phyloP scores from a whole-genome alignment of 2,888 invertebrate genomes.

The Aricia artaxerxes region DNA sequence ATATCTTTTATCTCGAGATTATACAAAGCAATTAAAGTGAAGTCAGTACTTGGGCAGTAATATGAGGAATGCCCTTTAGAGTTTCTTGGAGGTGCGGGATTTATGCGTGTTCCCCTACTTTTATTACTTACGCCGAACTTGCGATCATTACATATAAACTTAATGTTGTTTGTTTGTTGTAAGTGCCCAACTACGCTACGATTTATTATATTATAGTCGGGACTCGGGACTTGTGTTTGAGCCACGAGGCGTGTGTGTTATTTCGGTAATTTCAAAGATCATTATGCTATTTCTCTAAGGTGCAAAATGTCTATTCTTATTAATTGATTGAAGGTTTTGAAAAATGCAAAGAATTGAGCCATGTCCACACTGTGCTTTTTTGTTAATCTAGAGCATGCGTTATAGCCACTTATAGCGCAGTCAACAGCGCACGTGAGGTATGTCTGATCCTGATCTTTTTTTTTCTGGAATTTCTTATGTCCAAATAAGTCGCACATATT shows the following conservation, averaged over 20 bases:
- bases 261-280: not conserved
- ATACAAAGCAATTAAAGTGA: not conserved
- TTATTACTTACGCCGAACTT: constrained; percentile 46
- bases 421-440: no score
- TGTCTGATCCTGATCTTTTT: no score
- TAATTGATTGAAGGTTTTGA: no score
- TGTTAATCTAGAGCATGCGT: no score
- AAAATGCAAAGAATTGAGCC: no score
- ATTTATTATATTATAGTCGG: constrained; percentile 40
- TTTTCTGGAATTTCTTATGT: no score
- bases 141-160: constrained; percentile 46
- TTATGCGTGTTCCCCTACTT: constrained; percentile 51
- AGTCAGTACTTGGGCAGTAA: not conserved
- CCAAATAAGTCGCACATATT: no score
- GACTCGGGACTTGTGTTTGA: constrained; percentile 31
- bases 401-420: no score
- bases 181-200: constrained; percentile 39
- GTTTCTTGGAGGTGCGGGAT: constrained; percentile 40
- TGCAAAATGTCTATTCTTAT: no score
- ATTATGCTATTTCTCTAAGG: no score
- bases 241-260: not conserved
- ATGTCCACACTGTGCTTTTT: no score
- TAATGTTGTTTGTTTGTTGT: constrained; percentile 37
- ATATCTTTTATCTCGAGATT: not conserved
- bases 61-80: constrained; percentile 35